phyloP scores from a whole-genome alignment of 2,113 vertebrate species.

The Gadus chalcogrammus region DNA sequence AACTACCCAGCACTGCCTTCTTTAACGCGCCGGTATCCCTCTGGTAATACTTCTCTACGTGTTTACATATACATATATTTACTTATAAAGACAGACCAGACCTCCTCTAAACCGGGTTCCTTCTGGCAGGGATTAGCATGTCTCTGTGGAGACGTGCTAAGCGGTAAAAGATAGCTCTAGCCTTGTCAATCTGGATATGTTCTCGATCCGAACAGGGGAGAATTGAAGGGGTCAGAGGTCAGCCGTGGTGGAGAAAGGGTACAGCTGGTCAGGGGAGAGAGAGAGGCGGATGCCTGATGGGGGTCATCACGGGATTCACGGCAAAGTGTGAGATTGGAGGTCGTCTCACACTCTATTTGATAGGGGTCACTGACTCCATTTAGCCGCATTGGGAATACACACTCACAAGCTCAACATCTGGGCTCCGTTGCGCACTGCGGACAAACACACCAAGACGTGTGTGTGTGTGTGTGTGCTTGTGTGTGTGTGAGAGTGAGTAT shows the following conservation, averaged over 20 bases:
- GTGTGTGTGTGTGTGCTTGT: conserved; percentile 10
- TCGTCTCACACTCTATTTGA: conserved; percentile 49
- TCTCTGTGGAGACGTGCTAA: conserved; percentile 8
- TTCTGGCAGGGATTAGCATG: conserved; percentile 2
- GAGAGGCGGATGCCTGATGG: conserved; percentile 21
- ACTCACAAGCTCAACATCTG: conserved; percentile 54
- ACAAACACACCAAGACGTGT: conserved; percentile 22
- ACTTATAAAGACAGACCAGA: conserved; percentile 7
- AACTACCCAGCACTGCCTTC: neutral
- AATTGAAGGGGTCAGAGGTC: conserved; percentile 43
- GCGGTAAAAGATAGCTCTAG: conserved; percentile 26
- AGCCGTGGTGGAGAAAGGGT: conserved; percentile 32
- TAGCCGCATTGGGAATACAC: conserved; percentile 43
- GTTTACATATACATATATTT: conserved; percentile 13
- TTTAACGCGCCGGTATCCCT: conserved; percentile 10
- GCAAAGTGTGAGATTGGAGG: conserved; percentile 49
- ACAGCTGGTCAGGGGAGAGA: conserved; percentile 47
- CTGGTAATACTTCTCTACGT: conserved; percentile 11
- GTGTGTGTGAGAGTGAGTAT: conserved; percentile 2
- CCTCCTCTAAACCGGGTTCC: neutral
- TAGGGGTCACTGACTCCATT: conserved; percentile 59
- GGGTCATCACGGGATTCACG: conserved; percentile 37
- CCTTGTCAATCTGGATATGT: conserved; percentile 41
- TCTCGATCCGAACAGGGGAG: conserved; percentile 20
- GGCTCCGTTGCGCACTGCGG: conserved; percentile 38